These are phyloP conservation scores for Drosophila peninsularis DNA, from an alignment of 2,888 invertebrate genomes.

Conservation along the genomic window DNA sequence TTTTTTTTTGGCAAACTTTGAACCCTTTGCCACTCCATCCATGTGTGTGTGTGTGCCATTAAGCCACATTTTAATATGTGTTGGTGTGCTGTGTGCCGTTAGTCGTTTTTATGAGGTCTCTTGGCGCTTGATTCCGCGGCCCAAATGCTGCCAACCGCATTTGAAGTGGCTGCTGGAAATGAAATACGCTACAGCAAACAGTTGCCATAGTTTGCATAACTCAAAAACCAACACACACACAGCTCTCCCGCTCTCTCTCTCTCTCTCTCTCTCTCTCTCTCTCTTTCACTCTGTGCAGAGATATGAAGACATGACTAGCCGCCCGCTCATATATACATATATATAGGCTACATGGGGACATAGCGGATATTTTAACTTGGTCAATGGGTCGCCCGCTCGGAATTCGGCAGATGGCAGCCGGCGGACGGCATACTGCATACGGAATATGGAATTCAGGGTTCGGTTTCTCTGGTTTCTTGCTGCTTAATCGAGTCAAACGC, in stretches of 20 bases:
- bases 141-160: slow-evolving; percentile 78
- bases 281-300: not conserved
- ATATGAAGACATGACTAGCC: slow-evolving; percentile 19
- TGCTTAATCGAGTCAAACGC: slow-evolving; percentile 30
- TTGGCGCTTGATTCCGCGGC: slow-evolving; percentile 80
- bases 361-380: slow-evolving; percentile 69
- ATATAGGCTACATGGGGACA: slow-evolving; percentile 29
- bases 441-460: slow-evolving; percentile 12
- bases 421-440: not conserved
- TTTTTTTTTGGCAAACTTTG: slow-evolving; percentile 61
- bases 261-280: not conserved
- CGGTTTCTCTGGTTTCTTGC: slow-evolving; percentile 8
- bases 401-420: slow-evolving; percentile 13
- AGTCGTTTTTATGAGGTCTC: slow-evolving; percentile 80
- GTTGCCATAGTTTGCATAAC: slow-evolving; percentile 70
- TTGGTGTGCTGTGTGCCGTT: slow-evolving; percentile 61
- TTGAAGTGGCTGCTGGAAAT: slow-evolving; percentile 77
- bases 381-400: slow-evolving; percentile 75
- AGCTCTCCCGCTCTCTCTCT: slow-evolving; percentile 1
- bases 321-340: not conserved
- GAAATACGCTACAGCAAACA: slow-evolving; percentile 68
- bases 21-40: slow-evolving; percentile 58
- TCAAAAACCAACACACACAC: slow-evolving; percentile 52
- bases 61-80: slow-evolving; percentile 75
- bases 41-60: slow-evolving; percentile 58